Evolutionary conservation across 2,888 invertebrate genomes (phyloP).

Genomic region (Chalcosyrphus nemorum): DNA sequence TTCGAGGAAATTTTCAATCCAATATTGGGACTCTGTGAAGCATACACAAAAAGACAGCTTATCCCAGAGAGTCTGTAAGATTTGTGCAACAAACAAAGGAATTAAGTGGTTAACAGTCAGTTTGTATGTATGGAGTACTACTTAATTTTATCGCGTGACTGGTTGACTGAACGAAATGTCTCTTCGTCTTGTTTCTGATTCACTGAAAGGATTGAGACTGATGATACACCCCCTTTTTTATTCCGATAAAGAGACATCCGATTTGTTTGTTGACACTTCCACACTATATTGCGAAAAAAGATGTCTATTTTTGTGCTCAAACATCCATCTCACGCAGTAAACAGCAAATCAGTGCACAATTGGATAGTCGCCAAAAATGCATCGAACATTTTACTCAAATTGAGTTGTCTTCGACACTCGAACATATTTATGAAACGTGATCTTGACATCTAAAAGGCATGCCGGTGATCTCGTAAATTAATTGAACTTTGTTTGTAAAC

Average conservation of each 20-base stretch:
- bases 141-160: conserved; percentile 27
- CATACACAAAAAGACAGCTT: neutral
- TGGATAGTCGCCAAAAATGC: conserved; percentile 54
- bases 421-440: conserved; percentile 57
- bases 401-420: conserved; percentile 36
- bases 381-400: conserved; percentile 20
- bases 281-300: neutral
- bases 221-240: neutral
- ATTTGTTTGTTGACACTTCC: conserved; percentile 29
- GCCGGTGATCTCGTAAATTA: conserved; percentile 29
- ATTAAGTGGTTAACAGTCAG: conserved; percentile 24
- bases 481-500: conserved; percentile 18
- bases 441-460: conserved; percentile 51
- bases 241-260: neutral
- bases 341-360: conserved; percentile 1
- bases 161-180: neutral
- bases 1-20: conserved; percentile 13
- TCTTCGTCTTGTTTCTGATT: neutral
- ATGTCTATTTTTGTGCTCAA: conserved; percentile 26
- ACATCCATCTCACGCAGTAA: conserved; percentile 12
- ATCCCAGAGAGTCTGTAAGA: neutral
- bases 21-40: conserved; percentile 18
- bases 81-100: conserved; percentile 23
- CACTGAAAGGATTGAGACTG: neutral
- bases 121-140: neutral